Base-by-base conservation (phyloP, 2,113 vertebrate genomes). In the Chloebia gouldiae region DNA sequence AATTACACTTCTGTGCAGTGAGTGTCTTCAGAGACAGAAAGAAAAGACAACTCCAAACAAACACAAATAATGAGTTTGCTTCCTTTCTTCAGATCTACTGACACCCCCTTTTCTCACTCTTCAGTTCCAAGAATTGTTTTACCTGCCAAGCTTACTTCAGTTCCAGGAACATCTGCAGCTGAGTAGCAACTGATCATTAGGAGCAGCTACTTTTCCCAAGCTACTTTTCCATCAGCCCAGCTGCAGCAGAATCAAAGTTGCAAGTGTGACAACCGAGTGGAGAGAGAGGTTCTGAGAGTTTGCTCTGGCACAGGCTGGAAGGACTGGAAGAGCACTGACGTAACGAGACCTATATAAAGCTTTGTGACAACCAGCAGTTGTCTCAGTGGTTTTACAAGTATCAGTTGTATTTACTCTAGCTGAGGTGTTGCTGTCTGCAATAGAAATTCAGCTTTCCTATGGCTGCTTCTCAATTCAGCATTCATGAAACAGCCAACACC, bases 401-500 rank as follows among this genome's bases (percentile, higher is more conserved):
- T 93, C 82, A 92, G 44, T 75, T 88, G 53, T 88, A 93, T 92
- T 95, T 88, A 94, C 64, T 78, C 49, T 71, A 92, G 65, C 72
- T 93, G 40, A 88, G 94, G 76, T 42, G 44, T 64, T 90, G 71
- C 64, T 4, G 24, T 60, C 88, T 93, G 83, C 49, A 88, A 65
- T 4, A 90, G 82, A 88, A 90, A 92, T 81, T 88, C 79, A 88
- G 68, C 64, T 88, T 88, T 93, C 56, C 40, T 86, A 44, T 60
- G 44, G 28, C 82, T 78, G 90, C 64, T 95, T 90, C 88, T 64
- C 65, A 90, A 49, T 78, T 68, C 56, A 88, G n/a, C 60, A 84
- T 75, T 88, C 86, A 82, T 64, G 60, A 88, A 90, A 64, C 64
- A 95, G 77, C 51, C 91, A 92, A 93, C 95, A 78, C 94, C 92